Evolutionary conservation across 2,888 invertebrate species (phyloP).

Genomic region (Hyposoter didymator): DNA sequence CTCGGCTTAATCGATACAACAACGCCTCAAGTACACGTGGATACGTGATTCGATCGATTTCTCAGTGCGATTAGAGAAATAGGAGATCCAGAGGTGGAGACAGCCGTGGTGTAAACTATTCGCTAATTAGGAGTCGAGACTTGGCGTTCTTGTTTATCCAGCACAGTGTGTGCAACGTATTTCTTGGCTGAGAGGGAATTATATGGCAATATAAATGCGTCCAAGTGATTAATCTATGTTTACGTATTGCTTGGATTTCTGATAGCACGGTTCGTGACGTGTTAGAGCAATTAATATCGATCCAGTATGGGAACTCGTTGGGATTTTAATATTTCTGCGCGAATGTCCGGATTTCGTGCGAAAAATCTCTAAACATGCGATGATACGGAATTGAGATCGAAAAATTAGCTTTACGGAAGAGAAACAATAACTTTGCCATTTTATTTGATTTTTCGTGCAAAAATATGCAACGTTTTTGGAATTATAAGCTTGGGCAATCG

Average conservation of each 20-base stretch:
- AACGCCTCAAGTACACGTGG: slow-evolving; percentile 35
- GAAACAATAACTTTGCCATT: no score
- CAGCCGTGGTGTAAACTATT: slow-evolving; percentile 63
- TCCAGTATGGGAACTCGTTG: slow-evolving; percentile 57
- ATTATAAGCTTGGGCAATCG: neutral
- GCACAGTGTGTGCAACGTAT: slow-evolving; percentile 40
- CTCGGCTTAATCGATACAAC: slow-evolving; percentile 52
- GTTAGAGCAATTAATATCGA: slow-evolving; percentile 61
- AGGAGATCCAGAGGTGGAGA: slow-evolving; percentile 34
- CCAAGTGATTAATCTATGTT: slow-evolving; percentile 56
- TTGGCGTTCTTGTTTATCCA: slow-evolving; percentile 31
- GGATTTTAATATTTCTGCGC: slow-evolving; percentile 23
- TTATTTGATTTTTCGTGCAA: no score
- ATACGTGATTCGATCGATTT: slow-evolving; percentile 58
- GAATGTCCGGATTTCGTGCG: no score
- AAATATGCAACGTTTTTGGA: no score
- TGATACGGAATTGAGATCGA: no score
- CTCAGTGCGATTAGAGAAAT: slow-evolving; percentile 58
- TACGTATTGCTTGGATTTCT: slow-evolving; percentile 53
- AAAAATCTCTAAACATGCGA: no score
- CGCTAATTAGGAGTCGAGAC: slow-evolving; percentile 64
- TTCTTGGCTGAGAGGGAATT: neutral
- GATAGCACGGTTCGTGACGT: slow-evolving; percentile 57
- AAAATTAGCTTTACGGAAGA: no score
- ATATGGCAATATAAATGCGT: slow-evolving; percentile 24